These are phyloP conservation scores for Clarias magur DNA, from an alignment of 2,113 vertebrate species.

Conservation along the genomic window DNA sequence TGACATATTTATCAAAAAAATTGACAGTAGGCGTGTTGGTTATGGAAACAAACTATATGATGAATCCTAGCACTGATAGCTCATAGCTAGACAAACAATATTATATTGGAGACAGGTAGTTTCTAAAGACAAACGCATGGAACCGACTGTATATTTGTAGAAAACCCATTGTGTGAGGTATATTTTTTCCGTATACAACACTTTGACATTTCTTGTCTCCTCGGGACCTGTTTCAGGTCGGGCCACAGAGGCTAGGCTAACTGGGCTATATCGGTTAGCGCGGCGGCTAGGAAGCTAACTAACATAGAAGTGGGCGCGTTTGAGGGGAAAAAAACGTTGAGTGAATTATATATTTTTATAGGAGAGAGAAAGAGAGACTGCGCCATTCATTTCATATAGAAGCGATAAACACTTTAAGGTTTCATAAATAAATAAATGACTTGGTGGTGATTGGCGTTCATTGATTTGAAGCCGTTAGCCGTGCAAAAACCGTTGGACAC, in stretches of 20 bases:
- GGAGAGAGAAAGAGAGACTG: not conserved
- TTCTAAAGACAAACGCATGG: not conserved
- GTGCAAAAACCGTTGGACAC: not conserved
- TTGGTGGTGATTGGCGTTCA: not conserved
- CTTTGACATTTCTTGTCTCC: conserved; percentile 10
- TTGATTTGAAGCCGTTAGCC: conserved; percentile 11
- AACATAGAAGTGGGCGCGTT: not conserved
- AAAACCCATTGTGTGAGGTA: not conserved
- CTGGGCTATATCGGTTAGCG: conserved; percentile 44
- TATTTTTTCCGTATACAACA: not conserved
- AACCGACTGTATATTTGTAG: not conserved
- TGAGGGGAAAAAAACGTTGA: not conserved
- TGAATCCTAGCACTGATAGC: not conserved
- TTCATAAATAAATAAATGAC: not conserved
- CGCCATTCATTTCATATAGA: not conserved
- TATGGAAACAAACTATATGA: not conserved
- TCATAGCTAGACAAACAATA: not conserved
- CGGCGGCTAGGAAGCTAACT: conserved; percentile 15
- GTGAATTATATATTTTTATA: not conserved
- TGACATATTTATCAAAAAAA: not conserved
- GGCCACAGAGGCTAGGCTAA: conserved; percentile 30
- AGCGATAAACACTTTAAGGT: not conserved
- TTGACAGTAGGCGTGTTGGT: not conserved
- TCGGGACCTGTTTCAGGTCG: conserved; percentile 28
- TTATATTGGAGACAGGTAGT: not conserved